Conservation (phyloP, 2,797 vertebrate genomes). For the Sebastes trivittatus region DNA sequence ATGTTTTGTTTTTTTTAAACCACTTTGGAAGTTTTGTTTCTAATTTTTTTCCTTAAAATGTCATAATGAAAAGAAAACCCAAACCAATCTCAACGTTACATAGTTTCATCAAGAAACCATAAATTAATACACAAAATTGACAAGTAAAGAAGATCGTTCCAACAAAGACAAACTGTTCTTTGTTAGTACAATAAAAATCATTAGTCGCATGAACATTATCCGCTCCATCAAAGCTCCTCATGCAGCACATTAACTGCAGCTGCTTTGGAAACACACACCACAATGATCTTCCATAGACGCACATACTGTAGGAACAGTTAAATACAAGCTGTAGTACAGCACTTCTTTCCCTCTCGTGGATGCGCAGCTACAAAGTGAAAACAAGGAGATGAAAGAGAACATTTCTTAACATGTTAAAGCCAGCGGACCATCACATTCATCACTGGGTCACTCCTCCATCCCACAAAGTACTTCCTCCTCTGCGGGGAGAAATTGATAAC, state of each 20-base stretch:
- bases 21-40: background rate
- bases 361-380: constrained; percentile 14
- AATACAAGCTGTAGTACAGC: background rate
- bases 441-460: constrained; percentile 51
- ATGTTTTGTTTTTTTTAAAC: background rate
- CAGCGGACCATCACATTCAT: constrained; percentile 83
- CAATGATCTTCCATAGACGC: background rate
- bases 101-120: background rate
- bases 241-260: constrained; percentile 22
- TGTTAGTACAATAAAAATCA: constrained; percentile 22
- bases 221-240: constrained; percentile 25
- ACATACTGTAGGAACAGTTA: constrained; percentile 2
- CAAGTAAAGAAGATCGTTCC: background rate
- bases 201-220: constrained; percentile 21
- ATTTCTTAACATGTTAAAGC: constrained; percentile 61
- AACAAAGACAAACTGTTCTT: constrained; percentile 5
- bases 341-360: background rate
- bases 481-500: constrained; percentile 68
- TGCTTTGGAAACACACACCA: constrained; percentile 14
- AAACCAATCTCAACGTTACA: background rate
- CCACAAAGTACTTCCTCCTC: constrained; percentile 66
- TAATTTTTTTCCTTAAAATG: background rate
- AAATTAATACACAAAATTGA: background rate
- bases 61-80: background rate
- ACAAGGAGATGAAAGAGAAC: constrained; percentile 61